Base-by-base conservation (phyloP, 2,113 vertebrate species). In the Salminus brasiliensis region DNA sequence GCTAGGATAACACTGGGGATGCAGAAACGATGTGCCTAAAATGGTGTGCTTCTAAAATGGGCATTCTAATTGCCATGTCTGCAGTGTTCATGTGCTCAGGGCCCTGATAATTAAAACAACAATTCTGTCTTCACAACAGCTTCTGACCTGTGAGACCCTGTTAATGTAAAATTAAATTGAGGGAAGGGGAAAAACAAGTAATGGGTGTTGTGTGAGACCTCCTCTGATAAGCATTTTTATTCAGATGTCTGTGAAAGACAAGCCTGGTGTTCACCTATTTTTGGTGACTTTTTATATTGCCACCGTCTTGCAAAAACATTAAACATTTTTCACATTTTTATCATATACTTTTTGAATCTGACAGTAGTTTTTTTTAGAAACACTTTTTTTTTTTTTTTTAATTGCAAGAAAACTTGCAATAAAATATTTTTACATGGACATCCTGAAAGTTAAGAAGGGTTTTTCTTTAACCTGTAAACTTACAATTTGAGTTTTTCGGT, bases 291-390 rank as follows among this genome's bases (percentile, higher is more conserved):
- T n/a, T n/a, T n/a, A n/a, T n/a, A n/a, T n/a, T n/a, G n/a, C n/a
- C n/a, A n/a, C n/a, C n/a, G n/a, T n/a, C n/a, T n/a, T n/a, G n/a
- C n/a, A n/a, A n/a, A n/a, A n/a, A n/a, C n/a, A n/a, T n/a, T n/a
- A n/a, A 49, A 49, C 18, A 49, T 65, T 45, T 57, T 60, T 41
- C 71, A 72, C 74, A 83, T 82, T 81, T 59, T 39, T 83, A 47
- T 87, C 72, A 32, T 74, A 55, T 73, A 63, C 80, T 45, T 60
- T 85, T 57, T 81, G n/a, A n/a, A 79, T 73, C 57, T 25, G 55
- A 84, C 82, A 66, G 73, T 76, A 81, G 83, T 67, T 27, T 63
- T 67, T 30, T 63, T 30, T 39, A 69, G n/a, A n/a, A n/a, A n/a
- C n/a, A n/a, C n/a, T n/a, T n/a, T n/a, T n/a, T n/a, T n/a, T n/a